Percentiles rank a stretch among this genome's conserved stretches.
Conservation (phyloP, 1,140 invertebrate species). For the Anastrepha ludens region DNA sequence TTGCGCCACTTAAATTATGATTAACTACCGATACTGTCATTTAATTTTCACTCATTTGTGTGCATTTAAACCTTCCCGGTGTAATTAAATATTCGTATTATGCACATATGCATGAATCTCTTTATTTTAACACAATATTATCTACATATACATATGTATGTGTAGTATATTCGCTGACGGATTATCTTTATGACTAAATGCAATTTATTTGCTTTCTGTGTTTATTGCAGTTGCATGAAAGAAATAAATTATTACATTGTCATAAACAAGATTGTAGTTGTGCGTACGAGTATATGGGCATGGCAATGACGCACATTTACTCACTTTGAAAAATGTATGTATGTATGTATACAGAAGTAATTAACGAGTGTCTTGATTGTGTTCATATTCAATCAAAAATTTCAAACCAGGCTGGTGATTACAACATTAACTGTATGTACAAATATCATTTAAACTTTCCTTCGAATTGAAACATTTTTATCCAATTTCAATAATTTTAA, state of each 20-base stretch:
- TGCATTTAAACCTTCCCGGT: conserved; percentile 24
- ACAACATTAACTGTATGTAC: too few species aligned
- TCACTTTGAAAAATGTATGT: background rate
- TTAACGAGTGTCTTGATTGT: too few species aligned
- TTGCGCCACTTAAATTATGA: conserved; percentile 23
- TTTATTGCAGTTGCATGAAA: background rate
- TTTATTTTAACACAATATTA: background rate
- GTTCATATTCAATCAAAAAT: too few species aligned
- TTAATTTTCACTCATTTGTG: conserved; percentile 3
- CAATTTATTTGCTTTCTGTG: background rate
- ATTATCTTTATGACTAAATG: background rate
- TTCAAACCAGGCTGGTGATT: too few species aligned
- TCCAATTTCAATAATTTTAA: too few species aligned
- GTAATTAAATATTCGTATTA: conserved; percentile 18
- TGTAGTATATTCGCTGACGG: background rate
- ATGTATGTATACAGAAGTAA: background rate
- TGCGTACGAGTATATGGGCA: background rate
- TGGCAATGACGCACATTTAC: background rate
- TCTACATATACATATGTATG: background rate
- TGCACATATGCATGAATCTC: background rate
- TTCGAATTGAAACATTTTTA: too few species aligned
- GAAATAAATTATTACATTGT: background rate
- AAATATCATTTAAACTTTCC: too few species aligned
- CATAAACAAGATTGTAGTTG: background rate
- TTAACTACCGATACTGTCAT: conserved; percentile 1